Evolutionary conservation across 2,797 vertebrate genomes (phyloP).

Genomic region (Manis pentadactyla): DNA sequence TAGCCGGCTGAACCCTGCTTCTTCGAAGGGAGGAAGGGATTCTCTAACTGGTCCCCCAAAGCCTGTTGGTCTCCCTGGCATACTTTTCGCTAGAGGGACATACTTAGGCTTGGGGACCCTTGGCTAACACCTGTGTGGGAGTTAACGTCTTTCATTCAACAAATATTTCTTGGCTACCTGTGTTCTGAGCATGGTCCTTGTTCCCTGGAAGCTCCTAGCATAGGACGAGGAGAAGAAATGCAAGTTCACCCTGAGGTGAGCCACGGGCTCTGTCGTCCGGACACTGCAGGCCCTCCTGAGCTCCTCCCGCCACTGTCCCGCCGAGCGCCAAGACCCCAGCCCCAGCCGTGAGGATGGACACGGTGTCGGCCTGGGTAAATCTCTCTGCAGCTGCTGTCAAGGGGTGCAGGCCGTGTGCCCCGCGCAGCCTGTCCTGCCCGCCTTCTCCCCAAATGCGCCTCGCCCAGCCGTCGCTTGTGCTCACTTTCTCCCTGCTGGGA

Average conservation of each 20-base stretch:
- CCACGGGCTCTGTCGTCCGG: background rate
- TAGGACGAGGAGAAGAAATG: background rate
- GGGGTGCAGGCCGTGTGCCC: background rate
- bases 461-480: no score
- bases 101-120: background rate
- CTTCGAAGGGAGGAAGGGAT: background rate
- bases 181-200: background rate
- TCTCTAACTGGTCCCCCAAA: background rate
- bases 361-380: background rate
- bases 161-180: background rate
- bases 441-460: background rate
- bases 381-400: no score
- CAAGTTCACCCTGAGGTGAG: background rate
- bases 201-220: background rate
- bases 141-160: background rate
- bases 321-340: accelerated
- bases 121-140: background rate
- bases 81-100: background rate
- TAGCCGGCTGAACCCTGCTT: background rate
- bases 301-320: background rate
- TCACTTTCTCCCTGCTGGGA: background rate
- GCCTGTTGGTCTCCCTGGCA: background rate
- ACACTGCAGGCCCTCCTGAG: background rate
- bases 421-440: background rate
- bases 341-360: background rate